phyloP scores from a whole-genome alignment of 2,888 invertebrate genomes.

The Hirtodrosophila trivittata region DNA sequence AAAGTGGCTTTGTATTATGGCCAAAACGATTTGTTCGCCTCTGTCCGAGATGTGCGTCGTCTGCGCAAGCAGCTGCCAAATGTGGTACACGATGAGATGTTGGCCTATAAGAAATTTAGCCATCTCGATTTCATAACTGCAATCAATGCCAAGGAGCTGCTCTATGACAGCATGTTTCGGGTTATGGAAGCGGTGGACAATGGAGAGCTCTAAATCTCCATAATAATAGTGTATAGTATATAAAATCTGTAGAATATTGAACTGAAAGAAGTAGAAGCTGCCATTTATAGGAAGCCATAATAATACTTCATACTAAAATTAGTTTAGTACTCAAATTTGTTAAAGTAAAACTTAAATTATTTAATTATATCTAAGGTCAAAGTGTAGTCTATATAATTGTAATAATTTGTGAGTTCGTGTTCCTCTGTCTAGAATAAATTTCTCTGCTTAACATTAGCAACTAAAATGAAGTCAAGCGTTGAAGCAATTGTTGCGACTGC shows the following conservation, averaged over 20 bases:
- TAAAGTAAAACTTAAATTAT: too few relatives aligned
- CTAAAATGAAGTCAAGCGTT: not conserved
- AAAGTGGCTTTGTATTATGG: slow-evolving; percentile 81
- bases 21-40: slow-evolving; percentile 83
- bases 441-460: not conserved
- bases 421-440: too few relatives aligned
- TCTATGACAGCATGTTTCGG: slow-evolving; percentile 45
- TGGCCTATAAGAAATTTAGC: slow-evolving; percentile 43
- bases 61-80: slow-evolving; percentile 65
- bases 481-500: not conserved
- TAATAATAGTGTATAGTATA: too few relatives aligned
- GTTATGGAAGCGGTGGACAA: slow-evolving; percentile 53
- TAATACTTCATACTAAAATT: too few relatives aligned
- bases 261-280: too few relatives aligned
- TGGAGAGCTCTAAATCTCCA: slow-evolving; percentile 31
- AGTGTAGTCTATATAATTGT: too few relatives aligned
- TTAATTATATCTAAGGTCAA: too few relatives aligned
- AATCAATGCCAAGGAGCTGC: slow-evolving; percentile 41
- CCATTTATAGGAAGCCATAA: too few relatives aligned
- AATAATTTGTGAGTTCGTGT: too few relatives aligned
- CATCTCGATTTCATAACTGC: slow-evolving; percentile 50
- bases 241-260: too few relatives aligned
- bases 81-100: slow-evolving; percentile 54
- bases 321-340: too few relatives aligned
- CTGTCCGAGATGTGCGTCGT: slow-evolving; percentile 70